Percentiles rank a stretch among this genome's conserved stretches.
Conservation (phyloP, 2,113 vertebrate species). For the Psilopogon haemacephalus region DNA sequence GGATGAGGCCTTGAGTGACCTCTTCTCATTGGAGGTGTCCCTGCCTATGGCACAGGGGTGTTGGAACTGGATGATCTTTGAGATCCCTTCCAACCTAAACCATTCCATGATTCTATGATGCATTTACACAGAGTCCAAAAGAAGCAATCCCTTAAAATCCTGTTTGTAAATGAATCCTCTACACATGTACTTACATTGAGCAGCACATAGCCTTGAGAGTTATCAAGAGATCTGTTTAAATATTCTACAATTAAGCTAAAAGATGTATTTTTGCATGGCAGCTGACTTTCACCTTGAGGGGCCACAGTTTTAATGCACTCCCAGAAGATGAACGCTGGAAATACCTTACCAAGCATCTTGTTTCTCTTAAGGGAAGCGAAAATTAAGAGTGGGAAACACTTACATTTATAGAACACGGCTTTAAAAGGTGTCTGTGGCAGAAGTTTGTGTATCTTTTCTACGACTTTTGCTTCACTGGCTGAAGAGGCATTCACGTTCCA, state of each 20-base stretch:
- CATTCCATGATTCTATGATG: too few species aligned
- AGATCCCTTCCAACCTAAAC: too few species aligned
- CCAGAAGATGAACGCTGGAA: too few species aligned
- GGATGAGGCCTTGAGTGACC: too few species aligned
- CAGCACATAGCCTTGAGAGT: not conserved
- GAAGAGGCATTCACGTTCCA: constrained; percentile 93
- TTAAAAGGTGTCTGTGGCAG: constrained; percentile 90
- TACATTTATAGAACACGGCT: constrained; percentile 96
- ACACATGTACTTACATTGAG: not conserved
- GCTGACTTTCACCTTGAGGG: not conserved
- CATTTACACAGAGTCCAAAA: not conserved
- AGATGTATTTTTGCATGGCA: not conserved
- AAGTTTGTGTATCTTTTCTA: constrained; percentile 90
- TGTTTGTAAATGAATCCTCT: not conserved
- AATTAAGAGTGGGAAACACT: constrained; percentile 72
- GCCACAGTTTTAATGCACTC: not conserved
- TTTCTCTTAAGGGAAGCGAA: not conserved
- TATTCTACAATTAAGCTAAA: not conserved
- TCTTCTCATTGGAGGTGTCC: too few species aligned
- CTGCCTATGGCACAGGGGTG: too few species aligned
- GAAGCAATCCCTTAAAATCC: not conserved
- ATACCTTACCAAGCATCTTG: not conserved
- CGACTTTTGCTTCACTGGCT: constrained; percentile 86
- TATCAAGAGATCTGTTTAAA: not conserved
- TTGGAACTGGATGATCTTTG: too few species aligned